Conservation (phyloP, 2,888 invertebrate species). For the Fragum sueziense region DNA sequence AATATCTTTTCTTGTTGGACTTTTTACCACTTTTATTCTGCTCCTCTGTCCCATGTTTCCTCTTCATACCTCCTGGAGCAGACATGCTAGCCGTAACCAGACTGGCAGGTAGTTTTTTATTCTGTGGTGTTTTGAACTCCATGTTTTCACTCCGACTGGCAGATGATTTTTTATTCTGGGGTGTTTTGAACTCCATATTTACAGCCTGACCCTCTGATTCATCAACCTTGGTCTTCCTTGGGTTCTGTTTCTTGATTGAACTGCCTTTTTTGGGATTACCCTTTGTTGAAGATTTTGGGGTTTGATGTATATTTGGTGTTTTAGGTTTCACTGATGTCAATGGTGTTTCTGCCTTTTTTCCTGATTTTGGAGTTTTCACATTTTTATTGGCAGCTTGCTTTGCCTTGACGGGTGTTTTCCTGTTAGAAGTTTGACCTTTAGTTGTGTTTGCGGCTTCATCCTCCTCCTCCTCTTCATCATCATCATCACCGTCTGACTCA, state of each 20-base stretch:
- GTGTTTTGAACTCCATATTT: background rate
- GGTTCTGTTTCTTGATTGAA: background rate
- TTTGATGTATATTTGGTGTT: background rate
- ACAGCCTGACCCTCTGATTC: background rate
- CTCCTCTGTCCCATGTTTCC: background rate
- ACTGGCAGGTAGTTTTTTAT: background rate
- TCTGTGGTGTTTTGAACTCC: background rate
- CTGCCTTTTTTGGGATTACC: background rate
- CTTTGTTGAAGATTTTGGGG: background rate
- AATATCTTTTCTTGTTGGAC: background rate
- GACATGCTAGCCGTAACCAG: background rate
- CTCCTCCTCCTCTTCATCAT: background rate
- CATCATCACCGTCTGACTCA: background rate
- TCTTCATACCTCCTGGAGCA: background rate
- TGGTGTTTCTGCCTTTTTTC: background rate
- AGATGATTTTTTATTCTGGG: background rate
- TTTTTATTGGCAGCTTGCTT: background rate
- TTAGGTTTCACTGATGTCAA: background rate
- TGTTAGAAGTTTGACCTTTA: background rate
- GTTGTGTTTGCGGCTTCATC: background rate
- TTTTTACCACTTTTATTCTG: background rate
- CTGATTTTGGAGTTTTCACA: constrained; percentile 4
- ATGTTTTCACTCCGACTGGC: background rate
- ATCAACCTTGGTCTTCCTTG: background rate
- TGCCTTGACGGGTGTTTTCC: background rate